phyloP scores from a whole-genome alignment of 2,113 vertebrate genomes.

The Xiphophorus maculatus region DNA sequence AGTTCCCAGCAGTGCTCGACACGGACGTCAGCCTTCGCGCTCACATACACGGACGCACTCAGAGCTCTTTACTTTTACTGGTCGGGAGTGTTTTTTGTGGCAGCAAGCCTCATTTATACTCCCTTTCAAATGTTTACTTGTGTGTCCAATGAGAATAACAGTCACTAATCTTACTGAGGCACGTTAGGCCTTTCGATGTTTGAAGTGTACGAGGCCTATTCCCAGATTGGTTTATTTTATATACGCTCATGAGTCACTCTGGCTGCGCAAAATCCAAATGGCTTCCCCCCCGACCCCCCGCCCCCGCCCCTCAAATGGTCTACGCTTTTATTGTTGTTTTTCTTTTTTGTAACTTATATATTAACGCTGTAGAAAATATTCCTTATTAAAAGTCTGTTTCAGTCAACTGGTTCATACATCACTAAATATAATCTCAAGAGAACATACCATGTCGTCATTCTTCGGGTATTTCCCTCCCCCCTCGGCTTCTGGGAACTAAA shows the following conservation, averaged over 20 bases:
- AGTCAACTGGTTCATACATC: background rate
- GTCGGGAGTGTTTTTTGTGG: slow-evolving; percentile 36
- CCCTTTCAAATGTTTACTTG: slow-evolving; percentile 35
- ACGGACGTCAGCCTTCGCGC: slow-evolving; percentile 35
- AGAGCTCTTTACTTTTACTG: background rate
- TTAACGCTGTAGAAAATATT: background rate
- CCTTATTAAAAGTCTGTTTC: background rate
- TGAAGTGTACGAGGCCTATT: slow-evolving; percentile 22
- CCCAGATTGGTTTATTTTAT: slow-evolving; percentile 27
- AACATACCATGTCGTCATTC: background rate
- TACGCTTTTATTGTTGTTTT: background rate
- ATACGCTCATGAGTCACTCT: background rate
- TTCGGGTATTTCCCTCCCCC: no score
- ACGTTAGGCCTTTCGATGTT: slow-evolving; percentile 17
- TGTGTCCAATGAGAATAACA: slow-evolving; percentile 14
- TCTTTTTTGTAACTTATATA: background rate
- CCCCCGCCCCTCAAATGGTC: background rate
- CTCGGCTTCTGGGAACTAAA: no score
- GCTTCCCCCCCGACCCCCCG: no score
- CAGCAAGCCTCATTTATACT: slow-evolving; percentile 53
- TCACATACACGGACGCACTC: slow-evolving; percentile 12
- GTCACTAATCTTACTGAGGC: slow-evolving; percentile 25
- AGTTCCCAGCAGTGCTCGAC: slow-evolving; percentile 59
- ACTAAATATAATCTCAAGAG: slow-evolving; percentile 5
- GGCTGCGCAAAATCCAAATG: background rate